These are phyloP conservation scores for Rotaria macrura DNA, from an alignment of 2,888 invertebrate species.

Conservation along the genomic window DNA sequence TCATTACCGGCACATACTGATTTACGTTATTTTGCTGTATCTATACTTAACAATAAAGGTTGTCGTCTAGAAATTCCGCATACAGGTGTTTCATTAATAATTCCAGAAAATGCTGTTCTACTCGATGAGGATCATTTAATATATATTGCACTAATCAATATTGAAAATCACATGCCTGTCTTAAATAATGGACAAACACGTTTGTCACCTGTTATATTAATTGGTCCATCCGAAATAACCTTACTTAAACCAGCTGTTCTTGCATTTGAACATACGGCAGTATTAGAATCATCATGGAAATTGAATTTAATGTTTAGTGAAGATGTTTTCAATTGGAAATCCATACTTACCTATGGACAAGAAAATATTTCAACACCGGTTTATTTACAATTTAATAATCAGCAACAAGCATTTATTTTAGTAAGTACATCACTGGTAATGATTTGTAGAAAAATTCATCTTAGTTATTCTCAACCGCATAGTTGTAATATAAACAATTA, in stretches of 20 bases:
- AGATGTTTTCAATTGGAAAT: not conserved
- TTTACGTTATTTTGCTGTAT: conserved; percentile 9
- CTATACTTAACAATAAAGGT: conserved; percentile 19
- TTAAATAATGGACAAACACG: not conserved
- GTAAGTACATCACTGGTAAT: not conserved
- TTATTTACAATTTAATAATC: conserved; percentile 5
- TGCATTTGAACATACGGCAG: conserved; percentile 25
- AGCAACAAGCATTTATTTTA: not conserved
- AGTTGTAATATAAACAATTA: too few species aligned
- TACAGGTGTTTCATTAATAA: conserved; percentile 18
- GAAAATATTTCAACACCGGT: conserved; percentile 7
- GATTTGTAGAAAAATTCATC: too few species aligned
- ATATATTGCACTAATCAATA: not conserved
- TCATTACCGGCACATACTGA: not conserved
- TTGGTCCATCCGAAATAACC: not conserved
- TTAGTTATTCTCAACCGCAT: too few species aligned
- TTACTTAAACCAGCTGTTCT: conserved; percentile 26
- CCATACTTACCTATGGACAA: not conserved
- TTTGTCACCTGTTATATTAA: not conserved
- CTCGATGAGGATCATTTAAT: conserved; percentile 18
- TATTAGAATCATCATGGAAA: conserved; percentile 27
- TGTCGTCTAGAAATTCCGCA: conserved; percentile 25
- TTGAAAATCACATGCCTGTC: not conserved
- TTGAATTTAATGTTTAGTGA: not conserved
- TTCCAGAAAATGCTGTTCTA: conserved; percentile 23